Evolutionary conservation across 2,888 invertebrate genomes (phyloP), one percentile per base, ranked within the genome.

Genomic region (Rhagium mordax): DNA sequence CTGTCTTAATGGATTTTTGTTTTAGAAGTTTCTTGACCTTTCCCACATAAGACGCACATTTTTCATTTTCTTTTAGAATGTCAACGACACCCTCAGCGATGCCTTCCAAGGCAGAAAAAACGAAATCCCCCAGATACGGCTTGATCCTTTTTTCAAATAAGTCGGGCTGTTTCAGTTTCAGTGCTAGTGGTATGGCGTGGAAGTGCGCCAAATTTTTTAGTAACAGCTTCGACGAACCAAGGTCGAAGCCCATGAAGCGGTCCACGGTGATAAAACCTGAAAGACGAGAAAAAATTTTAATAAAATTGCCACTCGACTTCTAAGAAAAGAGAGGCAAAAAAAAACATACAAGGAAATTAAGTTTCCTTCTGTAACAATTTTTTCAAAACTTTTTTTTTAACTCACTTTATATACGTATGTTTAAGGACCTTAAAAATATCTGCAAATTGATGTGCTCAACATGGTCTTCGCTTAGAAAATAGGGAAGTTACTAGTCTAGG

Each of bases 131-230:
- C 10, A 47, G 47, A 15, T 20, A 55, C 3, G 87, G 86, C 1
- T 79, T 78, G 10, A 87, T 78, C 20, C 78, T 78, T 41, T 82
- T 74, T 4, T 85, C 71, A 79, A 85, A 89, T 1, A 83, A 76
- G 18, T 84, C 76, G 0, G 88, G 87, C 60, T 87, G 85, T 69
- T 84, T 86, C 0, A 86, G 68, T 55, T 90, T 89, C 69, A 89
- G 81, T 0, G 89, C 90, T 8, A 91, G 86, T 2, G 90, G 88
- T 15, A 90, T 81, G 0, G 89, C 89, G 79, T 91, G 91, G 75
- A 89, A 90, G 72, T 87, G 84, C 0, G 90, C 90, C 77, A 90
- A 76, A 13, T 87, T 81, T 48, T 85, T 82, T 0, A 90, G 74
- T 1, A 88, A 84, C 0, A 89, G 49, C 57, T 83, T 84, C 0